Evolutionary conservation across 2,797 vertebrate species (phyloP), one percentile per base, ranked within the genome.

Genomic region (Danionella dracula): DNA sequence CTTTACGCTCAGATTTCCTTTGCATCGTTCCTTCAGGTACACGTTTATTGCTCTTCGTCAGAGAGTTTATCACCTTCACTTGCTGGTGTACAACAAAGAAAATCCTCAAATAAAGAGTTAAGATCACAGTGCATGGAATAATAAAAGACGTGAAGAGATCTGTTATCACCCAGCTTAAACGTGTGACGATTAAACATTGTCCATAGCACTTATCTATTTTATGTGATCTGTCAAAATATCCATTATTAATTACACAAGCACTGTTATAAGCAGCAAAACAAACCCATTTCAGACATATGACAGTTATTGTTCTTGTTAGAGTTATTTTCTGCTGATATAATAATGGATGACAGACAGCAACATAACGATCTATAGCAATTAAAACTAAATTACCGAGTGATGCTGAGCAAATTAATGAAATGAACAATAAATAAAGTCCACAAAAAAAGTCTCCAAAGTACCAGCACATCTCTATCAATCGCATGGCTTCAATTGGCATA

Each of bases 311-410:
- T 60, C 8, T 60, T 13, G 42, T 37, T 4, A n/a, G 34, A 1
- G 57, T 46, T 23, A 60, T 60, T 48, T 35, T 60, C 12, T 23
- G 42, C 21, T 15, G 23, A 16, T 57, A 57, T 23, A 72, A 75
- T 60, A 85, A 64, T 44, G 83, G 82, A 16, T 73, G 29, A 65
- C 80, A 77, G 15, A 62, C 13, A 16, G 54, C 54, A 2, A 31
- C 38, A 4, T 41, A 57, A 35, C 56, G 56, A 45, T 59, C 56
- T n/a, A 59, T 4, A 15, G 56, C 56, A 17, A 59, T 10, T n/a
- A 59, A 59, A 10, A 59, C 7, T 45, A 59, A 34, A 45, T 45
- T 59, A 21, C 16, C 9, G 1, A 59, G 16, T 44, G 56, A 60
- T 35, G 31, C 8, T 11, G 42, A 45, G n/a, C 21, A 1, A 10